A percentile compares a stretch with the other conserved stretches of the same genome.
Evolutionary conservation across 35 echinoderm and acorn worm genomes (phyloP).

Genomic region (Ophioderma brevispina): DNA sequence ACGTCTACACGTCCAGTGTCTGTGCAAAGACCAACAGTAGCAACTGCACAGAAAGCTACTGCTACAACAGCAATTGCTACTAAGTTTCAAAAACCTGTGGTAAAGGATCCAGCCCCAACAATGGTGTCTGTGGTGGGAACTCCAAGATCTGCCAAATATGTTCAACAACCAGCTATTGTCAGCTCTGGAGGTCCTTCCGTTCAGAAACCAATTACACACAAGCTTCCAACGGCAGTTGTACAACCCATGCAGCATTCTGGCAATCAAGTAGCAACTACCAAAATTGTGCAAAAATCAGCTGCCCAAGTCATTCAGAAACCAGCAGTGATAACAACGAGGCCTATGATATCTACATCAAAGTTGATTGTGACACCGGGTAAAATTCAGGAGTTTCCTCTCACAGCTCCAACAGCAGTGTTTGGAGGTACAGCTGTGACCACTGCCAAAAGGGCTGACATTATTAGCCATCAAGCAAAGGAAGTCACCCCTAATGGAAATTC

Average conservation of each 20-base stretch:
- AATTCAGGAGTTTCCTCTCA: neutral
- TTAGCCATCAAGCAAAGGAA: neutral
- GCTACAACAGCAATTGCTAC: neutral
- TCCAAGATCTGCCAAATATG: neutral
- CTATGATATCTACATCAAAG: neutral
- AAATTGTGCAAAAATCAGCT: neutral
- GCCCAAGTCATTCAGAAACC: neutral
- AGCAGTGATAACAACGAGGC: neutral
- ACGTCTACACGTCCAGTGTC: neutral
- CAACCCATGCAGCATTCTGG: neutral
- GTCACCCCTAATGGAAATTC: neutral
- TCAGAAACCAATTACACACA: neutral
- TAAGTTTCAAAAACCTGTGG: neutral
- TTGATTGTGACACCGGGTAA: neutral
- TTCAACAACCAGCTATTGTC: neutral
- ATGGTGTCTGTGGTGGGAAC: conserved; percentile 1
- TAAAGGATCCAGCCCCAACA: neutral
- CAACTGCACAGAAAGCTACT: too few relatives aligned
- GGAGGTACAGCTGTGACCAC: neutral
- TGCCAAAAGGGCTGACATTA: neutral
- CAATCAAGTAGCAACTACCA: neutral
- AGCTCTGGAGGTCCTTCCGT: neutral
- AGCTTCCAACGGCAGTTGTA: neutral
- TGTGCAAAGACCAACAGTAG: neutral
- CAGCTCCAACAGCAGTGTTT: neutral